Percentiles rank a stretch among this genome's conserved stretches.
Conservation (phyloP, 2,113 vertebrate genomes). For the Zosterops hypoxanthus region DNA sequence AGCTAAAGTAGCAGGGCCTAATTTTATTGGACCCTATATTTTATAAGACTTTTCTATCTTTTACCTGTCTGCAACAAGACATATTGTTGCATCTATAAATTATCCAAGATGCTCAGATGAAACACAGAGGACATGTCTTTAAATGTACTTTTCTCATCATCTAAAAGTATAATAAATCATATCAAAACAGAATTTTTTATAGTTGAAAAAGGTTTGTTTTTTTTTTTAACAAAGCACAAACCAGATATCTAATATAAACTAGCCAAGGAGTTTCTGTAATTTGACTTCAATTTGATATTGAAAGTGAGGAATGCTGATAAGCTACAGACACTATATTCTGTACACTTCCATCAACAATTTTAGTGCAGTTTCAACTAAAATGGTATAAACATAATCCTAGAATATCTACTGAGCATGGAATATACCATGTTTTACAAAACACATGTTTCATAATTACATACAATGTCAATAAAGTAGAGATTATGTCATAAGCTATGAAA, state of each 20-base stretch:
- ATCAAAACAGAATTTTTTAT: not conserved
- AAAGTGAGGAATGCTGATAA: not conserved
- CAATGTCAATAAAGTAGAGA: not conserved
- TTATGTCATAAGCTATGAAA: not conserved
- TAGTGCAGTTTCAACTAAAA: not conserved
- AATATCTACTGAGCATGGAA: not conserved
- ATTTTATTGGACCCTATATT: not conserved
- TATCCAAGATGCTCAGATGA: not conserved
- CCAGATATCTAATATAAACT: constrained; percentile 26
- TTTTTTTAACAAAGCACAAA: not conserved
- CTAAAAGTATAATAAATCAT: constrained; percentile 2
- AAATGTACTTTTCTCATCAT: not conserved
- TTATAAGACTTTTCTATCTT: not conserved
- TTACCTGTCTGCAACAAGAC: not conserved
- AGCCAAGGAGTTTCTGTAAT: not conserved
- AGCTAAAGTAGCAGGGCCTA: not conserved
- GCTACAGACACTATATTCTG: not conserved
- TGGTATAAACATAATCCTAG: not conserved
- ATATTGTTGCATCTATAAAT: not conserved
- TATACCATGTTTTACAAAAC: not conserved
- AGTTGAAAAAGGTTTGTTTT: not conserved
- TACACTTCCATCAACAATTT: not conserved
- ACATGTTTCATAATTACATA: not conserved
- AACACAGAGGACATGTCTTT: not conserved
- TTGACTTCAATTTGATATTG: constrained; percentile 26